These are phyloP conservation scores for Poliocrania exsul DNA, from an alignment of 2,797 vertebrate genomes.

Conservation along the genomic window DNA sequence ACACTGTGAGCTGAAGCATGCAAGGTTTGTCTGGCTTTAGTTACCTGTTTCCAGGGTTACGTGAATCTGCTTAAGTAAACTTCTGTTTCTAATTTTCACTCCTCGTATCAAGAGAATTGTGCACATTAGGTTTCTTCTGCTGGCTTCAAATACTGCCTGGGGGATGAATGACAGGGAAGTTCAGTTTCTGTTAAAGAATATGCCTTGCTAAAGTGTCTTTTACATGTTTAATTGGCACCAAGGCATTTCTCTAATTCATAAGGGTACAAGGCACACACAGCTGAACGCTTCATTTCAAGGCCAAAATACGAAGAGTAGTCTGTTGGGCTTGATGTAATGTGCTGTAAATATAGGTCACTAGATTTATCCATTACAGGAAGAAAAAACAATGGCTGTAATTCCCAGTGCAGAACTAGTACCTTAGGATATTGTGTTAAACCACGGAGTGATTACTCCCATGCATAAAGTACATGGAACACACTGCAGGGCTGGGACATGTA, in stretches of 20 bases:
- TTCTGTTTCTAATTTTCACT: background rate
- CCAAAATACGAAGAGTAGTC: background rate
- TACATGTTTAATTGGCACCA: background rate
- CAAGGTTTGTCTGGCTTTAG: background rate
- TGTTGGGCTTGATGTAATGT: background rate
- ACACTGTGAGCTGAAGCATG: background rate
- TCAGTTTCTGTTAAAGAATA: background rate
- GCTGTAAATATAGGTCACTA: background rate
- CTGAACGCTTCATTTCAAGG: background rate
- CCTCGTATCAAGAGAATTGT: background rate
- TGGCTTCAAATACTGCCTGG: background rate
- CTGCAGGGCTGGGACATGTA: background rate
- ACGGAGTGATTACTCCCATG: background rate
- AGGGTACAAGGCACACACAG: accelerated
- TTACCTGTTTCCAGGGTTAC: slow-evolving; percentile 41
- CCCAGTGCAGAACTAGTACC: background rate
- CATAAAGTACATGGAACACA: background rate
- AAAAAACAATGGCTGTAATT: background rate
- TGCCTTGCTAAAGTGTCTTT: background rate
- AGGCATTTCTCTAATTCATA: background rate
- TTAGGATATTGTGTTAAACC: background rate
- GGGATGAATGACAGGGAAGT: background rate
- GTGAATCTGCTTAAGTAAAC: background rate
- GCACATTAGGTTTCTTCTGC: background rate
- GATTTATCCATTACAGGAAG: background rate